Percentiles rank a stretch among this genome's conserved stretches.
These are phyloP conservation scores for Oryzaephilus surinamensis DNA, from an alignment of 1,140 invertebrate genomes.

Conservation along the genomic window DNA sequence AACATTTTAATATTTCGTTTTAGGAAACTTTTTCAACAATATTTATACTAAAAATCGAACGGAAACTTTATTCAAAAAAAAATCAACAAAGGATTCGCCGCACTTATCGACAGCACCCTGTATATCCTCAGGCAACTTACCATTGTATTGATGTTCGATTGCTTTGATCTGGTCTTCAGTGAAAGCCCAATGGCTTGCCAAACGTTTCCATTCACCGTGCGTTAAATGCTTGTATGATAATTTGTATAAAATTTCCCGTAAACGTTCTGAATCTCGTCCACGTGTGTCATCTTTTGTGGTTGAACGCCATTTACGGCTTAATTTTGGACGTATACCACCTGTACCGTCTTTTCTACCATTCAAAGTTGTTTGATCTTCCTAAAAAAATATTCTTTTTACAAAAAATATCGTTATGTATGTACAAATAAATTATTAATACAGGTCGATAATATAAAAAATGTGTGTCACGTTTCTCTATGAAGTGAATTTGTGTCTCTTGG, in stretches of 20 bases:
- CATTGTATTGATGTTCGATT: conserved; percentile 67
- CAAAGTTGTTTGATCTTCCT: conserved; percentile 26
- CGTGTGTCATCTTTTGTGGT: conserved; percentile 36
- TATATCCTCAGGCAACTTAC: conserved; percentile 41
- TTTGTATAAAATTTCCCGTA: conserved; percentile 51
- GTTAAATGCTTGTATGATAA: conserved; percentile 58
- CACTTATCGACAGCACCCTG: background rate
- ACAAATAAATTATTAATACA: too few species aligned
- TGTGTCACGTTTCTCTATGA: too few species aligned
- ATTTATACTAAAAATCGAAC: too few species aligned
- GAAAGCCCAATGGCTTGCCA: conserved; percentile 61
- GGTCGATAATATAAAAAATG: too few species aligned
- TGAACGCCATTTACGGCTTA: conserved; percentile 33
- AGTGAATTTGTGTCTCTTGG: too few species aligned
- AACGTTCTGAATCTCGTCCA: conserved; percentile 34
- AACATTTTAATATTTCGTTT: too few species aligned
- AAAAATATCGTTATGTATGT: too few species aligned
- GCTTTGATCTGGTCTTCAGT: conserved; percentile 60
- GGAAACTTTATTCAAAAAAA: too few species aligned
- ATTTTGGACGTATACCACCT: conserved; percentile 25
- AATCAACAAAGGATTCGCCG: background rate
- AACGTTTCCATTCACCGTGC: conserved; percentile 57
- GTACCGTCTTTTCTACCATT: conserved; percentile 17
- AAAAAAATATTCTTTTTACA: too few species aligned
- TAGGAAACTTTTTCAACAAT: background rate